phyloP scores from a whole-genome alignment of 2,888 invertebrate genomes.

The Ophonus ardosiacus region DNA sequence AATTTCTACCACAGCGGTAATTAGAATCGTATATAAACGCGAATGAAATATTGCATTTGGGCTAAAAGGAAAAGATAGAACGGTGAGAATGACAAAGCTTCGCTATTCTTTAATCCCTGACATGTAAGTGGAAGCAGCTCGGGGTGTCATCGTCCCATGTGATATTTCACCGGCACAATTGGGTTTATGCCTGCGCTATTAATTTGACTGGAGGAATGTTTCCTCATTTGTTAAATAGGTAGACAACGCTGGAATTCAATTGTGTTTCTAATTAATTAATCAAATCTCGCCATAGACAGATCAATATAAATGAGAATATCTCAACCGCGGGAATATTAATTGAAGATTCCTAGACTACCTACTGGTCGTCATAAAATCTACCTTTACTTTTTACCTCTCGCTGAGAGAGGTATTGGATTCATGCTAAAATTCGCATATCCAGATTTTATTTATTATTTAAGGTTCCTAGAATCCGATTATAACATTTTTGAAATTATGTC shows the following conservation, averaged over 20 bases:
- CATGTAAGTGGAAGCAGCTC: not conserved
- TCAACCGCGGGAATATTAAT: constrained; percentile 28
- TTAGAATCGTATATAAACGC: too few species aligned
- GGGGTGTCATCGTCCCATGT: constrained; percentile 38
- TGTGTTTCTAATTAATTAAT: constrained; percentile 74
- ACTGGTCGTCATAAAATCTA: not conserved
- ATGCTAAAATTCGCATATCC: too few species aligned
- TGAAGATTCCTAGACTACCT: constrained; percentile 23
- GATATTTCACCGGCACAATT: constrained; percentile 61
- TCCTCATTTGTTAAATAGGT: constrained; percentile 73
- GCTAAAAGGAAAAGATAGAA: too few species aligned
- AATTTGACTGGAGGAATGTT: constrained; percentile 71
- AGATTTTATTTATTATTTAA: too few species aligned
- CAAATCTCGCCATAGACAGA: constrained; percentile 68
- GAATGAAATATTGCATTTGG: too few species aligned
- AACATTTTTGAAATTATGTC: too few species aligned
- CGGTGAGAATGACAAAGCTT: not conserved
- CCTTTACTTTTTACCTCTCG: not conserved
- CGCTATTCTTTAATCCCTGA: not conserved
- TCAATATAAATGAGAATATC: constrained; percentile 54
- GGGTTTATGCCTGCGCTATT: constrained; percentile 62
- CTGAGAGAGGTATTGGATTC: too few species aligned
- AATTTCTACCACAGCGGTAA: too few species aligned
- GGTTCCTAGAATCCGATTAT: too few species aligned
- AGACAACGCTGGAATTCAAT: constrained; percentile 72